A percentile compares a stretch with the other conserved stretches of the same genome.
These are phyloP conservation scores for Coregonus suidteri DNA, from an alignment of 2,797 vertebrate species.

Conservation along the genomic window DNA sequence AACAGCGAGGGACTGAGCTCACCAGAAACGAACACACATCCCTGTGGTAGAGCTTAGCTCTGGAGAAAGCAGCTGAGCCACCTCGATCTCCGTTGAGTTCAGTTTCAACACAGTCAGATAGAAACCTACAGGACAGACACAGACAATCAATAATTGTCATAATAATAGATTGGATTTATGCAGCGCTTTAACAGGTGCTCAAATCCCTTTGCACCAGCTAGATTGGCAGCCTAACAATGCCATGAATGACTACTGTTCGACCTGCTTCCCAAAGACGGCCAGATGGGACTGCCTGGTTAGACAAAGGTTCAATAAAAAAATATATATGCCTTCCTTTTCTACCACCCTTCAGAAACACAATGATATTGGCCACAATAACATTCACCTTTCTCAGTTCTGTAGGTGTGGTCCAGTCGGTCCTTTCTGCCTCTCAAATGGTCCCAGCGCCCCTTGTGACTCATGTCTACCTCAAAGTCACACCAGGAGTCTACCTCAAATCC, in stretches of 20 bases:
- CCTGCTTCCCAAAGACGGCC: too few relatives aligned
- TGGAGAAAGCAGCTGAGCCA: slow-evolving; percentile 67
- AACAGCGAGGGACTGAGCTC: slow-evolving; percentile 27
- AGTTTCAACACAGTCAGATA: slow-evolving; percentile 58
- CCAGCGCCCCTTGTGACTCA: slow-evolving; percentile 60
- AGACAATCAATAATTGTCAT: not conserved
- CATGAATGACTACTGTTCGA: not conserved
- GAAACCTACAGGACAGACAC: slow-evolving; percentile 62
- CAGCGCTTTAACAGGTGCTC: not conserved
- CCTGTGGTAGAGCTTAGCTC: slow-evolving; percentile 45
- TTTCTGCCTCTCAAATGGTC: slow-evolving; percentile 49
- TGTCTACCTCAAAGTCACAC: slow-evolving; percentile 32
- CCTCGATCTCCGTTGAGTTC: slow-evolving; percentile 32
- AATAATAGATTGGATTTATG: not conserved
- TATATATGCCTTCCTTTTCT: not conserved
- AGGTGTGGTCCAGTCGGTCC: slow-evolving; percentile 70
- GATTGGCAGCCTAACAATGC: not conserved
- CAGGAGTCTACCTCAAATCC: slow-evolving; percentile 69
- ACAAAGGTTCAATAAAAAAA: not conserved
- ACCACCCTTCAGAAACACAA: not conserved
- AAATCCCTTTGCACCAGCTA: not conserved
- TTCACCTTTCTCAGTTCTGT: slow-evolving; percentile 72
- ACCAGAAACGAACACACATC: slow-evolving; percentile 77
- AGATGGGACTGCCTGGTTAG: too few relatives aligned
- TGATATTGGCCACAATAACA: not conserved